Evolutionary conservation across 2,888 invertebrate species (phyloP).

Genomic region (Acronicta psi): DNA sequence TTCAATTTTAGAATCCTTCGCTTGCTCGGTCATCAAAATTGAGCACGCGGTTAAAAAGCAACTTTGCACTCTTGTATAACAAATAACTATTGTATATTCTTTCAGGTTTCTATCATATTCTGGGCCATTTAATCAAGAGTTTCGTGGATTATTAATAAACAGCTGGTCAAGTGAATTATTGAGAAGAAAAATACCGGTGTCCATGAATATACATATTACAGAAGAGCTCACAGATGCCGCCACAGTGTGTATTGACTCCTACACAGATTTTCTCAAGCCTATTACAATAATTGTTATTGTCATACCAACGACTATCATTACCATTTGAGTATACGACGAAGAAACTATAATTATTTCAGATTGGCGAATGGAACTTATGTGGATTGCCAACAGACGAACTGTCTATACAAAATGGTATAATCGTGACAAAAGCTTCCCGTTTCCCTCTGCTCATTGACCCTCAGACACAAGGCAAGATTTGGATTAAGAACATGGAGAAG

Average conservation of each 20-base stretch:
- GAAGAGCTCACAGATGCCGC: slow-evolving; percentile 94
- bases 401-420: slow-evolving; percentile 97
- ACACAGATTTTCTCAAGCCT: too few species aligned
- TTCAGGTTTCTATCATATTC: slow-evolving; percentile 94
- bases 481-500: slow-evolving; percentile 96
- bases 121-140: slow-evolving; percentile 97
- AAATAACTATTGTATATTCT: too few species aligned
- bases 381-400: slow-evolving; percentile 96
- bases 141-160: slow-evolving; percentile 90
- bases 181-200: slow-evolving; percentile 93
- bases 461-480: slow-evolving; percentile 96
- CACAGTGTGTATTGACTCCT: slow-evolving; percentile 88
- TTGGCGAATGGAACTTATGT: slow-evolving; percentile 97
- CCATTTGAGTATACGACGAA: too few species aligned
- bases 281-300: too few species aligned
- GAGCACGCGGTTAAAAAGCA: too few species aligned
- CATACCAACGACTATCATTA: too few species aligned
- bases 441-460: slow-evolving; percentile 97
- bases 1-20: too few species aligned
- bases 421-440: slow-evolving; percentile 95
- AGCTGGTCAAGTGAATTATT: slow-evolving; percentile 92
- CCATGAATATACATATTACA: slow-evolving; percentile 93
- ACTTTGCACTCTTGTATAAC: too few species aligned
- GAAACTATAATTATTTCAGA: slow-evolving; percentile 67
- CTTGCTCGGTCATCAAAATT: too few species aligned